Evolutionary conservation across 2,113 vertebrate species (phyloP).

Genomic region (Notarius quadriscutis): DNA sequence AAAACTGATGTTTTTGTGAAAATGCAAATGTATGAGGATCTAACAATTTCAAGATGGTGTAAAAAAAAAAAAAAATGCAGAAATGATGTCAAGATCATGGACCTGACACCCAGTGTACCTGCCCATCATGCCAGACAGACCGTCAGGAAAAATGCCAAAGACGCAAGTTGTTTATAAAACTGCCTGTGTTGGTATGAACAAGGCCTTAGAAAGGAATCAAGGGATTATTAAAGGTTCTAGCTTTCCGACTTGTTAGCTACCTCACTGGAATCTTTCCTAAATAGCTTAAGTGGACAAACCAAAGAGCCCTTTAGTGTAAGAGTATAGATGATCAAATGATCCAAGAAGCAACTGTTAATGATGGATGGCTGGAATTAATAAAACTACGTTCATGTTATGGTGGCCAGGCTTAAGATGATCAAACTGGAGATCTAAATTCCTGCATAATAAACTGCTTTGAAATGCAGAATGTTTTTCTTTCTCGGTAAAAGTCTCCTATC

Average conservation of each 20-base stretch:
- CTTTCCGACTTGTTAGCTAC: not conserved
- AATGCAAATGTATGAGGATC: too few relatives aligned
- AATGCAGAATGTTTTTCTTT: not conserved
- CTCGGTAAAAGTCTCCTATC: not conserved
- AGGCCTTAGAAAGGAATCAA: not conserved
- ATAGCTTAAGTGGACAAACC: not conserved
- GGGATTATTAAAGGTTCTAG: not conserved
- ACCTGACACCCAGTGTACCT: not conserved
- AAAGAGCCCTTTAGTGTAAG: not conserved
- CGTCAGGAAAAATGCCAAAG: not conserved
- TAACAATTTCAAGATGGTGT: too few relatives aligned
- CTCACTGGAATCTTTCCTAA: not conserved
- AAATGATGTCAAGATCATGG: not conserved
- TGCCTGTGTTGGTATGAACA: not conserved
- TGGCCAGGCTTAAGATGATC: constrained; percentile 1
- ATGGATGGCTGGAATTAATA: not conserved
- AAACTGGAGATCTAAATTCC: not conserved
- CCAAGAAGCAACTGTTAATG: not conserved
- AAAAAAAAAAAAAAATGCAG: not conserved
- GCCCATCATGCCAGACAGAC: not conserved
- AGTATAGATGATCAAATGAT: not conserved
- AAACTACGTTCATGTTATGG: not conserved
- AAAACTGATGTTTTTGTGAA: too few relatives aligned
- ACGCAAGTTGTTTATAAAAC: not conserved
- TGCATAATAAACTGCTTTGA: not conserved